Conservation (phyloP, 2,797 vertebrate species). For the Malurus leucopterus region DNA sequence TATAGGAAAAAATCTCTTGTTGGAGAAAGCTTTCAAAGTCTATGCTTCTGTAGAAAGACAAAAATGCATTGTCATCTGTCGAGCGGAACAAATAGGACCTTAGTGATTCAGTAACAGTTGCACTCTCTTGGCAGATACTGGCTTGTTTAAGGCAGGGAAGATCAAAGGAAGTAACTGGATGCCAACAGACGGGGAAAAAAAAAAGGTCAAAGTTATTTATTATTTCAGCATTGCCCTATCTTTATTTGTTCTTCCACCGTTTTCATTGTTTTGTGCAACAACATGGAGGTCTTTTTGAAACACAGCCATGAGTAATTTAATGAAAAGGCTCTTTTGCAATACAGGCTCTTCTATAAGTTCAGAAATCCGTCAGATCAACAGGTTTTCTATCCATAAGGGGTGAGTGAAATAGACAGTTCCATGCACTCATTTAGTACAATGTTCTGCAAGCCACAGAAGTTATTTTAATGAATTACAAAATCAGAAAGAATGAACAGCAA, state of each 20-base stretch:
- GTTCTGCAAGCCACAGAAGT: background rate
- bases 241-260: constrained; percentile 21
- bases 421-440: background rate
- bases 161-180: constrained; percentile 58
- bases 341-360: background rate
- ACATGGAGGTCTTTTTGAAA: constrained; percentile 40
- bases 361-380: background rate
- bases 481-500: background rate
- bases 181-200: constrained; percentile 5
- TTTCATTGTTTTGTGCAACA: constrained; percentile 57
- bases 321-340: constrained; percentile 23
- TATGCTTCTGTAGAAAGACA: constrained; percentile 3
- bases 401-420: background rate
- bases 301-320: background rate
- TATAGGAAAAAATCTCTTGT: background rate
- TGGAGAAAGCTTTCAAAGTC: background rate
- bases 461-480: background rate
- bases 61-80: constrained; percentile 42
- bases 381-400: background rate
- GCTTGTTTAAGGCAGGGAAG: constrained; percentile 55
- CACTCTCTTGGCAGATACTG: constrained; percentile 56
- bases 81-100: constrained; percentile 58
- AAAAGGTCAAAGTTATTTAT: constrained; percentile 65
- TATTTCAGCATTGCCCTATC: constrained; percentile 50
- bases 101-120: constrained; percentile 57